Conservation (phyloP, 2,888 invertebrate species). For the Cosmia pyralina region DNA sequence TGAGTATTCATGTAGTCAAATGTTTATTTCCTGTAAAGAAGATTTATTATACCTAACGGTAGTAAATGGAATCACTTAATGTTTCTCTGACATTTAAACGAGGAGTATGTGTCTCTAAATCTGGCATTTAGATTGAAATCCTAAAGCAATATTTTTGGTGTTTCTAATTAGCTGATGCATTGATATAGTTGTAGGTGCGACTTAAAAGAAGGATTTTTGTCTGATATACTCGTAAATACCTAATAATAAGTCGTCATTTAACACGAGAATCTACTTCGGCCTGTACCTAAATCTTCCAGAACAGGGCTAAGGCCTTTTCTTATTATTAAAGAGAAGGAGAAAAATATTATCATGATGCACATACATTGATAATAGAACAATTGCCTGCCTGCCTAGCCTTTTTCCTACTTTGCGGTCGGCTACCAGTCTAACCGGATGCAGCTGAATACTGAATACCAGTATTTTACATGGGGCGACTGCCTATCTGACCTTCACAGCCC, state of each 20-base stretch:
- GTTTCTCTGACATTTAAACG: conserved; percentile 27
- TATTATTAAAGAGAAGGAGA: neutral
- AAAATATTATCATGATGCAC: neutral
- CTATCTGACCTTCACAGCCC: too few relatives aligned
- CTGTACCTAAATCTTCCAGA: neutral
- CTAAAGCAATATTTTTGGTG: neutral
- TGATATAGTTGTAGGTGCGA: neutral
- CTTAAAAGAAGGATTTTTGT: neutral
- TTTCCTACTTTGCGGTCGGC: too few relatives aligned
- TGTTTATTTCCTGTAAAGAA: conserved; percentile 54
- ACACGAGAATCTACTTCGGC: neutral
- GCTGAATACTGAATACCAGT: too few relatives aligned
- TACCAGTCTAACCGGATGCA: too few relatives aligned
- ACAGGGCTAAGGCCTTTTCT: too few relatives aligned
- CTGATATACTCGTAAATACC: too few relatives aligned
- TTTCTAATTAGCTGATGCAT: neutral
- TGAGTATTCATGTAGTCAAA: conserved; percentile 49
- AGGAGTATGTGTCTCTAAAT: conserved; percentile 5
- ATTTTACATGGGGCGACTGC: too few relatives aligned
- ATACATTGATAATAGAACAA: too few relatives aligned
- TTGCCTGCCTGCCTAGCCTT: too few relatives aligned
- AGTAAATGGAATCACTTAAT: conserved; percentile 50
- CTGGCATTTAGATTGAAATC: conserved; percentile 19
- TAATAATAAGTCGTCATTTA: neutral
- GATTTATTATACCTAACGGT: conserved; percentile 40